These are phyloP conservation scores for Apamea sordens DNA, from an alignment of 2,888 invertebrate genomes.

Conservation along the genomic window DNA sequence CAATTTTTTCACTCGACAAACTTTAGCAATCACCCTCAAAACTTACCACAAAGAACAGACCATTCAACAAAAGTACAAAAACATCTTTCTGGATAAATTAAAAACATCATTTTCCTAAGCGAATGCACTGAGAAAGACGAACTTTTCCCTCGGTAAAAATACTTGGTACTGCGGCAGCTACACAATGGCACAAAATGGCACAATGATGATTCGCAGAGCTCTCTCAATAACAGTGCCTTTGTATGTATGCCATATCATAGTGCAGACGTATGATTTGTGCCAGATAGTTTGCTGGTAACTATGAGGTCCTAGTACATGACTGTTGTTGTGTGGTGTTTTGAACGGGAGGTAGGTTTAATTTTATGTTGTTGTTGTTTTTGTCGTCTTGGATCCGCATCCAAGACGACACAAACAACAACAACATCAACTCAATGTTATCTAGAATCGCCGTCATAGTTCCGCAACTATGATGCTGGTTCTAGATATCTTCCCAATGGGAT, in stretches of 20 bases:
- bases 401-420: too few relatives aligned
- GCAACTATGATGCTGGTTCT: too few relatives aligned
- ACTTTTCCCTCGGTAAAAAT: slow-evolving; percentile 70
- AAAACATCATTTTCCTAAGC: slow-evolving; percentile 64
- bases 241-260: slow-evolving; percentile 32
- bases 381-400: neutral
- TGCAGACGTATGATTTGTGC: slow-evolving; percentile 49
- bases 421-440: too few relatives aligned
- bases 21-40: slow-evolving; percentile 43
- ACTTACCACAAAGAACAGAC: slow-evolving; percentile 5
- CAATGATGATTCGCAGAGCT: slow-evolving; percentile 59
- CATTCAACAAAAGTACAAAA: slow-evolving; percentile 36
- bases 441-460: too few relatives aligned
- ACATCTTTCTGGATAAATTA: slow-evolving; percentile 52
- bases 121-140: slow-evolving; percentile 58
- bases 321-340: neutral
- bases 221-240: slow-evolving; percentile 67
- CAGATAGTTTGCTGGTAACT: slow-evolving; percentile 39
- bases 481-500: neutral
- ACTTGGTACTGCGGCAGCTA: slow-evolving; percentile 59
- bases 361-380: slow-evolving; percentile 4
- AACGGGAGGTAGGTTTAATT: neutral
- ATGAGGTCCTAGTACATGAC: slow-evolving; percentile 1
- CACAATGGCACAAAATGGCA: slow-evolving; percentile 67
- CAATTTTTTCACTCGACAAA: slow-evolving; percentile 9